Percentiles rank a stretch among this genome's conserved stretches.
Evolutionary conservation across 2,797 vertebrate species (phyloP).

Genomic region (Knipowitschia caucasica): DNA sequence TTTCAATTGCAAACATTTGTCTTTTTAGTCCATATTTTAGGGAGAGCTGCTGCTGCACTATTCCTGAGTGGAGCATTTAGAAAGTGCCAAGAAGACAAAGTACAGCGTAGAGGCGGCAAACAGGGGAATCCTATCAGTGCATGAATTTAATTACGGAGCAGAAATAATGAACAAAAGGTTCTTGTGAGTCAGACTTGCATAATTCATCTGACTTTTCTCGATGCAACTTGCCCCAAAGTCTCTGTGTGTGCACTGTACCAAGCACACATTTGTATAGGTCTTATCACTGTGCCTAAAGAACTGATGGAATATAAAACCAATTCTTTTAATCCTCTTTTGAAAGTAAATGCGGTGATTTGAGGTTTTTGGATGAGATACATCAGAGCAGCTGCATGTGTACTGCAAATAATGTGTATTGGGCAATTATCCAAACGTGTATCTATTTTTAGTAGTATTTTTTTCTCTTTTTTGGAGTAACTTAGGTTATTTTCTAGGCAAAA

Average conservation of each 20-base stretch:
- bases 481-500: too few species aligned
- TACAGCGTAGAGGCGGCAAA: constrained; percentile 73
- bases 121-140: constrained; percentile 81
- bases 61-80: constrained; percentile 48
- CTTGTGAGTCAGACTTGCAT: constrained; percentile 64
- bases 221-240: constrained; percentile 45
- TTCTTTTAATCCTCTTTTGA: too few species aligned
- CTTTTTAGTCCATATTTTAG: constrained; percentile 7
- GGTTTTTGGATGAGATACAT: too few species aligned
- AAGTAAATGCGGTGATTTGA: too few species aligned
- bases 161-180: constrained; percentile 74
- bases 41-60: constrained; percentile 39
- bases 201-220: constrained; percentile 68
- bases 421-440: too few species aligned
- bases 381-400: too few species aligned
- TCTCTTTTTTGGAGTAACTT: too few species aligned
- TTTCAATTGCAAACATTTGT: too few species aligned
- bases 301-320: too few species aligned
- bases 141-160: constrained; percentile 82
- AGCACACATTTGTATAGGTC: constrained; percentile 11
- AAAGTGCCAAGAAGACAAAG: constrained; percentile 83
- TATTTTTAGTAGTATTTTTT: too few species aligned
- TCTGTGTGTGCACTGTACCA: constrained; percentile 20
- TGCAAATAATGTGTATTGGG: too few species aligned
- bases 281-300: constrained; percentile 57